A percentile compares a stretch with the other conserved stretches of the same genome.
These are phyloP conservation scores for Pocillopora meandrina DNA, from an alignment of 92 coral and sea anemone species.

Conservation along the genomic window DNA sequence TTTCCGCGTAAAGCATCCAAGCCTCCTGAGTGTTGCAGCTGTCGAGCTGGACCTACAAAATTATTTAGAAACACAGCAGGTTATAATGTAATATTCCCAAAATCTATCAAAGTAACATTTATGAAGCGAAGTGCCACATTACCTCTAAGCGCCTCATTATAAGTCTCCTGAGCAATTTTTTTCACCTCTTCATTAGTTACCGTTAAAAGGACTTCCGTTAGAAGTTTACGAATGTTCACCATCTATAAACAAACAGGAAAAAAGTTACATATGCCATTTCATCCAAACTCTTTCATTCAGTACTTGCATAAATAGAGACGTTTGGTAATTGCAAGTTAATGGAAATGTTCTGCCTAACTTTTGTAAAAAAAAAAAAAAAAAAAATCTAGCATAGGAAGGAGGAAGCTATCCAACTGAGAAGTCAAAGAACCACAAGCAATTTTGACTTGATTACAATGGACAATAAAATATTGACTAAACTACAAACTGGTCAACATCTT, in stretches of 20 bases:
- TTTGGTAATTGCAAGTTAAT: too few relatives aligned
- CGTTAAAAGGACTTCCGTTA: constrained; percentile 90
- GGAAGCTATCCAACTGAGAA: too few relatives aligned
- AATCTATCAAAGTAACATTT: not conserved
- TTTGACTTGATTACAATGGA: too few relatives aligned
- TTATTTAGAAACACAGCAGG: not conserved
- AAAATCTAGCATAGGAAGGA: too few relatives aligned
- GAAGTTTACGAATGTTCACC: constrained; percentile 85
- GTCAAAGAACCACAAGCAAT: too few relatives aligned
- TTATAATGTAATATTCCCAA: not conserved
- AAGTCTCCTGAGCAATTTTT: constrained; percentile 87
- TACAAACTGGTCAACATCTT: too few relatives aligned
- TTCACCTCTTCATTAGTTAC: constrained; percentile 91
- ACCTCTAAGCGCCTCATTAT: constrained; percentile 79
- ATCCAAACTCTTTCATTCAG: not conserved
- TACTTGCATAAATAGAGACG: not conserved
- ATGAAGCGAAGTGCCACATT: not conserved
- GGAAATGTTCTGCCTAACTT: too few relatives aligned
- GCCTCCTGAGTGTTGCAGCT: constrained; percentile 78
- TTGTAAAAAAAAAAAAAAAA: too few relatives aligned
- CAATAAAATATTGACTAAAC: too few relatives aligned
- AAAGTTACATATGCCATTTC: not conserved
- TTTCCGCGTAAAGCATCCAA: constrained; percentile 67
- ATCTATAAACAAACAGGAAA: constrained; percentile 63
- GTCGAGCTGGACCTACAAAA: constrained; percentile 67